phyloP scores from a whole-genome alignment of 64 coral and sea anemone genomes.

The Acropora yongei region DNA sequence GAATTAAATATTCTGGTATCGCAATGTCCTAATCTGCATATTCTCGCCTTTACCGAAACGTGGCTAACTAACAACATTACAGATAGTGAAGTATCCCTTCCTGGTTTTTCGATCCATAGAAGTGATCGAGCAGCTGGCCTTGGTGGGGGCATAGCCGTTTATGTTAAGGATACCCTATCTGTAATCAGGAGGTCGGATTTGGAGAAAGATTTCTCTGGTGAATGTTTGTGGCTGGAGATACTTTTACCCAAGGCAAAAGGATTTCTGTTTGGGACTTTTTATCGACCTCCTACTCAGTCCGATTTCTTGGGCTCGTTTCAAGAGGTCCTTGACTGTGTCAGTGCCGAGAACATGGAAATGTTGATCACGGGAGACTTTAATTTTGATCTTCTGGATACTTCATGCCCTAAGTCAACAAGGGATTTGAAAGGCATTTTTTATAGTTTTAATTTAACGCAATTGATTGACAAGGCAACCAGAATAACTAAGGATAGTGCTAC shows the following conservation, averaged over 20 bases:
- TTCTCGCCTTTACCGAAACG: slow-evolving; percentile 35
- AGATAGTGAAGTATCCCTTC: not conserved
- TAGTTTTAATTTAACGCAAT: not conserved
- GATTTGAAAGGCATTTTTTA: not conserved
- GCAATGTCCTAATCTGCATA: slow-evolving; percentile 42
- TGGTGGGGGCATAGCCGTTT: slow-evolving; percentile 44
- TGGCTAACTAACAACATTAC: slow-evolving; percentile 12
- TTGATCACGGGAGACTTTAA: slow-evolving; percentile 21
- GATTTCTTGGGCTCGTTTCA: not conserved
- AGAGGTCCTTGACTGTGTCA: not conserved
- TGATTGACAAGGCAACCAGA: not conserved
- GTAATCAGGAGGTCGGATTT: not conserved
- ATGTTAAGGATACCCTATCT: not conserved
- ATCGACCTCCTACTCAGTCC: not conserved
- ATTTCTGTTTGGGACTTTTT: not conserved
- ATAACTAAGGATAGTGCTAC: not conserved
- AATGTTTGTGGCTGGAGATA: not conserved
- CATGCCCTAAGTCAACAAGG: not conserved
- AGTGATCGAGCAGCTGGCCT: slow-evolving; percentile 7
- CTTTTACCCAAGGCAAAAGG: not conserved
- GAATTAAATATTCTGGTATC: slow-evolving; percentile 45
- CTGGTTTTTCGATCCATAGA: slow-evolving; percentile 15
- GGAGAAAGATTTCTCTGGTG: not conserved
- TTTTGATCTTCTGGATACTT: slow-evolving; percentile 1
- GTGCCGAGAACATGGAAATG: not conserved